phyloP scores from a whole-genome alignment of 2,113 vertebrate genomes.

The Cercocebus atys region DNA sequence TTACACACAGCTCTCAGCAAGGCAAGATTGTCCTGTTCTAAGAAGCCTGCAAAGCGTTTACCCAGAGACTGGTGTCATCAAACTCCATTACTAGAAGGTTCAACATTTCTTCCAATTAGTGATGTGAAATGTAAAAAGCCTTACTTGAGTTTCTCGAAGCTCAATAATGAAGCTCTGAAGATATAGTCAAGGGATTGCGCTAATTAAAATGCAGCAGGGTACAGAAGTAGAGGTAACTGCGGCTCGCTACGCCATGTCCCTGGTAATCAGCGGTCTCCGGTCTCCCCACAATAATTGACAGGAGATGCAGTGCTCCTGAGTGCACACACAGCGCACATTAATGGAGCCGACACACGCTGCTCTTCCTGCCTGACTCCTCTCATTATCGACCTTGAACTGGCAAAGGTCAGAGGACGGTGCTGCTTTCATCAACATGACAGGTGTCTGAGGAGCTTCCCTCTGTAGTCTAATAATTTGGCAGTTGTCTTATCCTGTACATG shows the following conservation, averaged over 20 bases:
- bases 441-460: conserved; percentile 85
- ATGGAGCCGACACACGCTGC: conserved; percentile 84
- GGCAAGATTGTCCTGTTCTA: not conserved
- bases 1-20: not conserved
- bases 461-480: conserved; percentile 87
- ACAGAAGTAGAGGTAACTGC: conserved; percentile 83
- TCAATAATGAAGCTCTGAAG: conserved; percentile 86
- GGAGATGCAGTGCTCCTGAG: conserved; percentile 84
- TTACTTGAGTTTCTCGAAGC: conserved; percentile 82
- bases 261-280: conserved; percentile 87
- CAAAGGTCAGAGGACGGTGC: conserved; percentile 87
- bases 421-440: conserved; percentile 88
- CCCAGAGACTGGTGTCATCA: conserved; percentile 37
- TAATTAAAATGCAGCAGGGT: conserved; percentile 93
- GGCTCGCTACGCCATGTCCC: conserved; percentile 79
- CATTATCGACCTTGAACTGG: conserved; percentile 91
- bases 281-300: conserved; percentile 90
- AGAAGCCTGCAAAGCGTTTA: conserved; percentile 69
- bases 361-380: conserved; percentile 88
- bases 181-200: conserved; percentile 85
- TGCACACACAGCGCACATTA: conserved; percentile 79
- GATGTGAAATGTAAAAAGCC: conserved; percentile 79
- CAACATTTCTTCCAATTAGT: conserved; percentile 83
- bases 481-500: conserved; percentile 86
- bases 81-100: conserved; percentile 68